Conservation (phyloP, 2,888 invertebrate genomes). For the Noctua janthina region DNA sequence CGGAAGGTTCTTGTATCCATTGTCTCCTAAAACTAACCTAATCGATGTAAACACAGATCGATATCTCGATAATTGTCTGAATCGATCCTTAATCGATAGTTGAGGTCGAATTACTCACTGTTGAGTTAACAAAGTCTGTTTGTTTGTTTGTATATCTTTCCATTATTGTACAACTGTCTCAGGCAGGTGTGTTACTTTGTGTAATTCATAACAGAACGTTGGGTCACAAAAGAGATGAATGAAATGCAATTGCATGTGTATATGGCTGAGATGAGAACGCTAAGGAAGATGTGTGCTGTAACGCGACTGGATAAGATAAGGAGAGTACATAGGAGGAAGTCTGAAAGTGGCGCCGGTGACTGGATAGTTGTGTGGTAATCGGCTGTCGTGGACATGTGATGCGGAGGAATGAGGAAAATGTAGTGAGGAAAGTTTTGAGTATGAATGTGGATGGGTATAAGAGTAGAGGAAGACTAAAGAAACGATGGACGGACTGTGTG, state of each 20-base stretch:
- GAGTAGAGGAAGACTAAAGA: no score
- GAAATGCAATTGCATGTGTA: background rate
- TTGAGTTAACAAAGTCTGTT: slow-evolving; percentile 42
- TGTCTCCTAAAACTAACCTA: slow-evolving; percentile 48
- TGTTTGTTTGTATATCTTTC: slow-evolving; percentile 21
- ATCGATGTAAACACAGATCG: slow-evolving; percentile 67
- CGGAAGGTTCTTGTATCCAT: background rate
- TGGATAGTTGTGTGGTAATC: no score
- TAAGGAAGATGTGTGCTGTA: no score
- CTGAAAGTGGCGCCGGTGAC: no score
- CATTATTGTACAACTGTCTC: background rate
- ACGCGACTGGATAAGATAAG: no score
- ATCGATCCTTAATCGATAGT: slow-evolving; percentile 67
- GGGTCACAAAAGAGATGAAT: background rate
- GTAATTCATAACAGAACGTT: background rate
- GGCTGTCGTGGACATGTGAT: no score
- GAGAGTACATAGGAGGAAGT: no score
- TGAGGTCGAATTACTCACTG: slow-evolving; percentile 64
- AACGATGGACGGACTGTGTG: no score
- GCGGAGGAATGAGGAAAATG: no score
- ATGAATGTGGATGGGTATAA: no score
- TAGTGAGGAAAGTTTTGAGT: no score
- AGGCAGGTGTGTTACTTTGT: background rate
- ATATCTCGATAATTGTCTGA: slow-evolving; percentile 70
- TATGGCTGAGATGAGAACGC: no score